These are phyloP conservation scores for Mythimna ferrago DNA, from an alignment of 2,888 invertebrate genomes.

Conservation along the genomic window DNA sequence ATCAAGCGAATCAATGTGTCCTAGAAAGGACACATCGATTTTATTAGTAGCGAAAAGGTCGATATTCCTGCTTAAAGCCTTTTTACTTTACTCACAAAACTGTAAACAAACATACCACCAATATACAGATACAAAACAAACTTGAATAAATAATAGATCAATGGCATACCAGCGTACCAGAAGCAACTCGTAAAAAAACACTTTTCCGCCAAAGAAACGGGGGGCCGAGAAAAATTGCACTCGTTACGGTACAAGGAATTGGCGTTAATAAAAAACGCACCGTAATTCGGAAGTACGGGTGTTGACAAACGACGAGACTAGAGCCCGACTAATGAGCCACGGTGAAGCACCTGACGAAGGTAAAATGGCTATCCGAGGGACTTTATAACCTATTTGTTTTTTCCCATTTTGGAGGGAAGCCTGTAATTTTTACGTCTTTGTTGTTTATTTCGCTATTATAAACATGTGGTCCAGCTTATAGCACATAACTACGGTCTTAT, in stretches of 20 bases:
- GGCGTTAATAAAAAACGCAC: constrained; percentile 85
- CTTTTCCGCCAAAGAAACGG: constrained; percentile 61
- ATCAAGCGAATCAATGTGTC: background rate
- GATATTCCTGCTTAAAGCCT: background rate
- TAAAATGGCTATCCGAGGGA: constrained; percentile 74
- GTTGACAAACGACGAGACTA: constrained; percentile 86
- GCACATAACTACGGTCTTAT: background rate
- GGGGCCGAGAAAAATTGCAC: constrained; percentile 79
- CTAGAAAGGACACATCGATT: background rate
- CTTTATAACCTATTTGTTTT: constrained; percentile 71
- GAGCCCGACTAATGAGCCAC: constrained; percentile 82
- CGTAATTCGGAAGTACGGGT: constrained; percentile 79
- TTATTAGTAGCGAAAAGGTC: background rate
- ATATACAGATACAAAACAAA: constrained; percentile 51
- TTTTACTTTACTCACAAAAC: background rate
- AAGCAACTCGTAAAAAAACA: constrained; percentile 68
- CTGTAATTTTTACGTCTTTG: constrained; percentile 26
- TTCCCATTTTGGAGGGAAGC: constrained; percentile 52
- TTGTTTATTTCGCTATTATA: constrained; percentile 35
- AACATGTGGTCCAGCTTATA: constrained; percentile 6
- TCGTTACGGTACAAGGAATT: constrained; percentile 85
- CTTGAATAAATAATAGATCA: constrained; percentile 72
- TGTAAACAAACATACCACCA: constrained; percentile 46
- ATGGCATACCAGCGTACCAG: constrained; percentile 63
- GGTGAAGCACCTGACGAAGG: constrained; percentile 82